Evolutionary conservation across 92 coral and sea anemone genomes (phyloP).

Genomic region (Siderastrea siderea): DNA sequence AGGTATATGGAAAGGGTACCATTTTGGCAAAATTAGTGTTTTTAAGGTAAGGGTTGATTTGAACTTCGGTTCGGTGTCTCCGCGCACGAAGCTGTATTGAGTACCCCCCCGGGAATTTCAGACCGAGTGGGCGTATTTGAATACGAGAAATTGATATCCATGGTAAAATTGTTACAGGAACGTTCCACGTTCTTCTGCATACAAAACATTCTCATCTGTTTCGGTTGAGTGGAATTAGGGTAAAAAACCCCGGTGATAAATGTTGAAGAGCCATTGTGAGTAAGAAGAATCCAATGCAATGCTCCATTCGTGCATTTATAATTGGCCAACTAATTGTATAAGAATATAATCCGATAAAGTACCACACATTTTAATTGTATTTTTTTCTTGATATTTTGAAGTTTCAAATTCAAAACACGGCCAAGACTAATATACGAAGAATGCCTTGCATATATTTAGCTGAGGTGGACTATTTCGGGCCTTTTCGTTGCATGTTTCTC

Average conservation of each 20-base stretch:
- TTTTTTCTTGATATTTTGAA: neutral
- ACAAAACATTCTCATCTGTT: slow-evolving; percentile 8
- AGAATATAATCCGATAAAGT: slow-evolving; percentile 1
- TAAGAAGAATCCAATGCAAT: too few relatives aligned
- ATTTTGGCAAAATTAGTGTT: too few relatives aligned
- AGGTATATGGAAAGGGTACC: too few relatives aligned
- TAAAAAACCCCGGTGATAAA: neutral
- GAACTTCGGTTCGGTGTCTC: too few relatives aligned
- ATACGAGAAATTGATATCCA: neutral
- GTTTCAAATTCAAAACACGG: neutral
- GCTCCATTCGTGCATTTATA: neutral
- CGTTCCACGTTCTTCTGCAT: neutral
- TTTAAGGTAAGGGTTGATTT: too few relatives aligned
- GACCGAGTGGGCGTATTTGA: neutral
- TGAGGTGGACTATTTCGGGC: neutral
- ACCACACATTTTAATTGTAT: neutral
- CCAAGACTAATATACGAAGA: neutral
- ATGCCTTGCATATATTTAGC: neutral
- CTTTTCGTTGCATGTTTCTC: neutral
- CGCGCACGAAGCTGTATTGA: too few relatives aligned
- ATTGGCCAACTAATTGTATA: neutral
- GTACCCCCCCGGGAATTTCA: neutral
- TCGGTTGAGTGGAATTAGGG: neutral
- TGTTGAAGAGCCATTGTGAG: neutral
- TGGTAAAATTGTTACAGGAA: slow-evolving; percentile 12